Evolutionary conservation across 30 jellyfish, hydroid and myxozoan genomes (phyloP).

Genomic region (Cassiopea andromeda): DNA sequence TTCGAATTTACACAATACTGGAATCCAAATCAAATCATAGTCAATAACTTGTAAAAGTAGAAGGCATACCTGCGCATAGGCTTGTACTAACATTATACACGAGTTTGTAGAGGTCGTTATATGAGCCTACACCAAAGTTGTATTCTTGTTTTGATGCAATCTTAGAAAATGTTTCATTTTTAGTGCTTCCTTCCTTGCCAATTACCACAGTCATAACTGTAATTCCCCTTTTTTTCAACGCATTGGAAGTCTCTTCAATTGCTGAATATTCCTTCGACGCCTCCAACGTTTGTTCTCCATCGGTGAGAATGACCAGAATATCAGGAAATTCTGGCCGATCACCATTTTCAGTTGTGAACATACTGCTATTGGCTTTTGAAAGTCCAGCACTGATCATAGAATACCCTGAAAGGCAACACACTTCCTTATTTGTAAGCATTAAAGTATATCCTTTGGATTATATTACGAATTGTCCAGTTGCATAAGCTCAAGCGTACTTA

Average conservation of each 20-base stretch:
- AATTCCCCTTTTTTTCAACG: conserved; percentile 66
- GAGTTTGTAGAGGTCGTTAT: conserved; percentile 45
- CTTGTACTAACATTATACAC: conserved; percentile 67
- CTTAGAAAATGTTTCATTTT: conserved; percentile 40
- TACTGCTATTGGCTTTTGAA: conserved; percentile 55
- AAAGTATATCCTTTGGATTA: background rate
- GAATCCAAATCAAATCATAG: too few species aligned
- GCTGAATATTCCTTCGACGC: conserved; percentile 25
- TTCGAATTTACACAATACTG: too few species aligned
- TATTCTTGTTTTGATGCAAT: conserved; percentile 58
- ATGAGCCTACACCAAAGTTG: conserved; percentile 38
- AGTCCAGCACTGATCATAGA: conserved; percentile 77
- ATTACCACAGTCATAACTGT: conserved; percentile 62
- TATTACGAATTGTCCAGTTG: too few species aligned
- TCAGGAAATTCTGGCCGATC: conserved; percentile 73
- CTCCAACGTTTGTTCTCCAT: conserved; percentile 79
- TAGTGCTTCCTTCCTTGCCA: conserved; percentile 43
- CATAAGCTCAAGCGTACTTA: too few species aligned
- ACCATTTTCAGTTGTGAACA: conserved; percentile 84
- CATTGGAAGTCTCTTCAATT: conserved; percentile 55
- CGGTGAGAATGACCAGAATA: conserved; percentile 77
- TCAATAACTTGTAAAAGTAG: background rate
- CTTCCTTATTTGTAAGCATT: background rate
- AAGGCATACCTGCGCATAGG: conserved; percentile 60
- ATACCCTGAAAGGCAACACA: conserved; percentile 43